Evolutionary conservation across 2,888 invertebrate species (phyloP), one percentile per base, ranked within the genome.

Genomic region (Drosophila koepferae): DNA sequence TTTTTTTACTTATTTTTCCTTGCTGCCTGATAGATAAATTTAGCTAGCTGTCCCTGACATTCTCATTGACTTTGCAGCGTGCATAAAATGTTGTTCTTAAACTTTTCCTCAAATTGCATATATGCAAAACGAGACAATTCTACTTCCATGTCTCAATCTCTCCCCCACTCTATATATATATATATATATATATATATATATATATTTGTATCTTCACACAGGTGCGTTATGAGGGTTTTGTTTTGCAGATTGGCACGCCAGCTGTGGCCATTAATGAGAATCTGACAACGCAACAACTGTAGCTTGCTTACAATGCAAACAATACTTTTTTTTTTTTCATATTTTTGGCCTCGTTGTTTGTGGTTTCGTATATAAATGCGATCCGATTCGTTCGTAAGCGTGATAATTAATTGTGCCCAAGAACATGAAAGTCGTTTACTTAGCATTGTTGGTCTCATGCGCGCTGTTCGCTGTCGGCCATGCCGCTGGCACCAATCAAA

Each of bases 371-470:
- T 77, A 77, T 74, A 77, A 78, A 43, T 54, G 44, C 23, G 18
- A 23, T 14, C 46, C 14, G 5, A 9, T 40, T 49, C 55, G 31
- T 31, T 12, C 28, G n/a, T n/a, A 41, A 28, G 28, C 10, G 23
- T 18, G 18, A 40, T 69, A 70, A 70, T 69, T 40, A 49, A 55
- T 41, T 44, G 28, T n/a, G 2, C 20, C 10, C 31, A 72, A 54
- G 28, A 86, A 46, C 31, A 86, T 86, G 86, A 84, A 77, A 73
- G 69, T 68, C 18, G 48, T 9, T 56, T 62, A 63, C 4, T 20
- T 80, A 8, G 8, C 62, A 9, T 36, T 55, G 16, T 16, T 89
- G 18, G 36, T 76, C 41, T 5, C 72, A 3, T 10, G 76, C 16
- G 44, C 63, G 5, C 60, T 74, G 66, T 12, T 49, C 8, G 72